Evolutionary conservation across 2,888 invertebrate species (phyloP).

Genomic region (Gymnosoma rotundatum): DNA sequence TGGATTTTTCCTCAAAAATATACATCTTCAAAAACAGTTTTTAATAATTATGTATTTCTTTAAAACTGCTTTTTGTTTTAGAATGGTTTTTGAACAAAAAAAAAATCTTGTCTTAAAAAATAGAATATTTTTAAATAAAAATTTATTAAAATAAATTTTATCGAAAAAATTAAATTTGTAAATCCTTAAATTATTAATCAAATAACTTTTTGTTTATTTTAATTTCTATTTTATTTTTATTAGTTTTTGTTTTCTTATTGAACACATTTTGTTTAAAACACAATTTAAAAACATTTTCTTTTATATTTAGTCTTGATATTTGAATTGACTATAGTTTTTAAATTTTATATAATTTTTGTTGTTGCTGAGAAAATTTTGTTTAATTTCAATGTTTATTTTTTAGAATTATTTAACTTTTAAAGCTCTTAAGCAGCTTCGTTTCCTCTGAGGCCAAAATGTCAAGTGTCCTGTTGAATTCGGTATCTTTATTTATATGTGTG

Average conservation of each 20-base stretch:
- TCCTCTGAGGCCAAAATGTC: conserved; percentile 61
- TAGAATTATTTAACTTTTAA: conserved; percentile 64
- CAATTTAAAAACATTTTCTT: neutral
- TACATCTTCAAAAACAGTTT: too few species aligned
- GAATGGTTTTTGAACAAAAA: too few species aligned
- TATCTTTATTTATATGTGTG: neutral
- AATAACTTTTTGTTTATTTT: conserved; percentile 22
- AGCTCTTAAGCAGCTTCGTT: conserved; percentile 65
- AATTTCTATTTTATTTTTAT: neutral
- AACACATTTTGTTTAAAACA: neutral
- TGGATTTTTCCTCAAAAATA: too few species aligned
- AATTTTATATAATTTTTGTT: conserved; percentile 1
- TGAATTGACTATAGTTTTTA: neutral
- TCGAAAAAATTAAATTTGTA: conserved; percentile 13
- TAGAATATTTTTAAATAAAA: neutral
- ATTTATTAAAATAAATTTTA: neutral
- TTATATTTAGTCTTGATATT: neutral
- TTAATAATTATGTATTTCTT: too few species aligned
- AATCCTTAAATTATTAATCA: conserved; percentile 6
- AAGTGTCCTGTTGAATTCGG: conserved; percentile 41
- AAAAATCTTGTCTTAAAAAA: too few species aligned
- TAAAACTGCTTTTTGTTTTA: too few species aligned
- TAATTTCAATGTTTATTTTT: conserved; percentile 52
- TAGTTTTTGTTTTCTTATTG: neutral
- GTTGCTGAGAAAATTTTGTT: neutral